Evolutionary conservation across 2,888 invertebrate genomes (phyloP).

Genomic region (Noctua janthe): DNA sequence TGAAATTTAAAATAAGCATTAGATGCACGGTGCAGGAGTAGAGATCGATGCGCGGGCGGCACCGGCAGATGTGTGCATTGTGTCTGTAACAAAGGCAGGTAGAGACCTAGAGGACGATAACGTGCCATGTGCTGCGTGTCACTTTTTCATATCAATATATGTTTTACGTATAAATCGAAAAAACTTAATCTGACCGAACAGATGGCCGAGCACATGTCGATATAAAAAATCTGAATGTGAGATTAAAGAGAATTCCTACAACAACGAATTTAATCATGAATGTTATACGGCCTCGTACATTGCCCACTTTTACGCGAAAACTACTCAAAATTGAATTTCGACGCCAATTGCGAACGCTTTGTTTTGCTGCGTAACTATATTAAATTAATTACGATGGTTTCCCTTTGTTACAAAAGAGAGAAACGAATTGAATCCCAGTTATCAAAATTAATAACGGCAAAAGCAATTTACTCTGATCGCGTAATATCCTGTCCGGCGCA

Average conservation of each 20-base stretch:
- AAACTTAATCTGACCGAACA: constrained; percentile 87
- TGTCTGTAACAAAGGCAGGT: constrained; percentile 88
- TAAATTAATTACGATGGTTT: constrained; percentile 89
- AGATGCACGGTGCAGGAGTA: constrained; percentile 70
- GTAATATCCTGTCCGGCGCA: constrained; percentile 86
- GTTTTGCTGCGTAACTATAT: constrained; percentile 81
- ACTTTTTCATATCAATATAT: constrained; percentile 85
- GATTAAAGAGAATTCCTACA: constrained; percentile 61
- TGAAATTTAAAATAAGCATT: constrained; percentile 71
- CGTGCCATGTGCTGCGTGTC: constrained; percentile 89
- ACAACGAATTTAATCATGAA: constrained; percentile 49
- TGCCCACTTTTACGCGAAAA: constrained; percentile 57
- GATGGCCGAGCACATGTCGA: constrained; percentile 87
- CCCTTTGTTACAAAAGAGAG: constrained; percentile 90
- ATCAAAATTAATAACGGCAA: constrained; percentile 90
- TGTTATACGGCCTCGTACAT: constrained; percentile 41
- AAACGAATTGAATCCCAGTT: constrained; percentile 90
- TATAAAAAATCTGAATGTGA: constrained; percentile 74
- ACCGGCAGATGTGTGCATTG: constrained; percentile 89
- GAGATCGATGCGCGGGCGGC: constrained; percentile 81
- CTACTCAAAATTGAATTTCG: constrained; percentile 75
- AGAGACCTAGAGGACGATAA: constrained; percentile 79
- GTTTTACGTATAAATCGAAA: constrained; percentile 87
- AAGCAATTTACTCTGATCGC: constrained; percentile 88
- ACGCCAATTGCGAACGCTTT: constrained; percentile 77